Percentiles rank a stretch among this genome's conserved stretches.
These are phyloP conservation scores for Tolmerus cingulatus DNA, from an alignment of 2,888 invertebrate genomes.

Conservation along the genomic window DNA sequence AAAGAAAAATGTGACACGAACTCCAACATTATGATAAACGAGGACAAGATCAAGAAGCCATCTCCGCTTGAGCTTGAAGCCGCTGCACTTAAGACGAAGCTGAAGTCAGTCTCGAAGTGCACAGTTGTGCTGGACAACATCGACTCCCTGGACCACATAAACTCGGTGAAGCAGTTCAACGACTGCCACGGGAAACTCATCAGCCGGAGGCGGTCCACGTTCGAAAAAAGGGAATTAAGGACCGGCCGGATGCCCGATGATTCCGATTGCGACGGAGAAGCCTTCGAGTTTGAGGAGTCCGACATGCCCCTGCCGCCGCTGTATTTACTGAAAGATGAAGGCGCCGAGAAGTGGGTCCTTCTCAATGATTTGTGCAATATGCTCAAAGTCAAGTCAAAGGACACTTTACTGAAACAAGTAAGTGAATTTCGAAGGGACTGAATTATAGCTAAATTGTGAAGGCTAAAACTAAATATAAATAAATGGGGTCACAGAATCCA, in stretches of 20 bases:
- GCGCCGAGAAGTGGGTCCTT: conserved; percentile 80
- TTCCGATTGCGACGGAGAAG: conserved; percentile 65
- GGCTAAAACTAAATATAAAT: background rate
- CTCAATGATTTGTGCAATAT: conserved; percentile 80
- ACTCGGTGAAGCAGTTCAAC: conserved; percentile 49
- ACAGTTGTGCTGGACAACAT: conserved; percentile 53
- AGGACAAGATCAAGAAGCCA: conserved; percentile 23
- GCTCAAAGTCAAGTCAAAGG: conserved; percentile 81
- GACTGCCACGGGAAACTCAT: conserved; percentile 41
- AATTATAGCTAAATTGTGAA: background rate
- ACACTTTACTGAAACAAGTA: conserved; percentile 77
- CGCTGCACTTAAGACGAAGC: conserved; percentile 16
- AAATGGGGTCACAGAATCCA: no score
- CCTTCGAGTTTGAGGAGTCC: conserved; percentile 82
- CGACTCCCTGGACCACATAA: conserved; percentile 46
- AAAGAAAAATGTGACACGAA: conserved; percentile 48
- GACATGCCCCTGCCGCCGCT: conserved; percentile 81
- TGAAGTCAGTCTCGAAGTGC: conserved; percentile 54
- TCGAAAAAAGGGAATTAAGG: conserved; percentile 60
- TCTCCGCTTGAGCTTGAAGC: background rate
- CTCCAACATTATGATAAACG: conserved; percentile 45
- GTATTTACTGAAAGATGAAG: conserved; percentile 75
- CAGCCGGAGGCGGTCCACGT: conserved; percentile 13
- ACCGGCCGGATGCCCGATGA: background rate
- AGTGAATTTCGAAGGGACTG: background rate